phyloP scores from a whole-genome alignment of 1,140 invertebrate genomes.

The Pogonomyrmex californicus region DNA sequence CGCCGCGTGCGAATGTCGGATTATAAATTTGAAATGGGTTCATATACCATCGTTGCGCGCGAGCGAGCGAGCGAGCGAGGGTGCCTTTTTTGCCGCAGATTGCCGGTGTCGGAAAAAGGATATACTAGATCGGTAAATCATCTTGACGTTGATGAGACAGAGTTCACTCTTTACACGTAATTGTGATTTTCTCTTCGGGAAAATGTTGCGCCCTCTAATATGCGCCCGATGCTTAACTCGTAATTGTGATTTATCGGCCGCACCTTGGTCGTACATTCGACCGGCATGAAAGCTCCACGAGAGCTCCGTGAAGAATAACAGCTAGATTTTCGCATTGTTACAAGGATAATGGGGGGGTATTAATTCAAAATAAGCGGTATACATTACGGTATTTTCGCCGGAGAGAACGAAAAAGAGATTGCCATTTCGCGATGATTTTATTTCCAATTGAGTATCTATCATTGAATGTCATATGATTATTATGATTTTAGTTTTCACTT shows the following conservation, averaged over 20 bases:
- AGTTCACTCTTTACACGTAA: conserved; percentile 44
- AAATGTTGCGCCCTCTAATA: conserved; percentile 33
- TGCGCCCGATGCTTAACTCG: conserved; percentile 21
- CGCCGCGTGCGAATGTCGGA: conserved; percentile 44
- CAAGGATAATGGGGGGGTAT: conserved; percentile 15
- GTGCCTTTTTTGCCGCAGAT: background rate
- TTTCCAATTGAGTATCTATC: background rate
- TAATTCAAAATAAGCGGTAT: conserved; percentile 9
- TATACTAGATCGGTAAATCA: conserved; percentile 34
- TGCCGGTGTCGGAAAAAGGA: background rate
- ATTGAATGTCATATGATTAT: background rate
- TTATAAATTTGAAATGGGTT: conserved; percentile 56
- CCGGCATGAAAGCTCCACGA: conserved; percentile 11
- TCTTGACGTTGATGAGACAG: conserved; percentile 52
- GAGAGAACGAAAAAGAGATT: background rate
- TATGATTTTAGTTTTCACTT: background rate
- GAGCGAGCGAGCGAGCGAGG: background rate
- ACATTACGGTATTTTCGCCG: conserved; percentile 1
- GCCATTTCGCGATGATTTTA: background rate
- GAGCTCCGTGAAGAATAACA: background rate
- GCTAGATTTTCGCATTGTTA: conserved; percentile 19
- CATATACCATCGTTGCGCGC: background rate
- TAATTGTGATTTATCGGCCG: conserved; percentile 56
- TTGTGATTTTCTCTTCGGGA: conserved; percentile 46
- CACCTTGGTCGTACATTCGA: background rate